These are phyloP conservation scores for Bothrops jararaca DNA, from an alignment of 2,113 vertebrate genomes.

Conservation along the genomic window DNA sequence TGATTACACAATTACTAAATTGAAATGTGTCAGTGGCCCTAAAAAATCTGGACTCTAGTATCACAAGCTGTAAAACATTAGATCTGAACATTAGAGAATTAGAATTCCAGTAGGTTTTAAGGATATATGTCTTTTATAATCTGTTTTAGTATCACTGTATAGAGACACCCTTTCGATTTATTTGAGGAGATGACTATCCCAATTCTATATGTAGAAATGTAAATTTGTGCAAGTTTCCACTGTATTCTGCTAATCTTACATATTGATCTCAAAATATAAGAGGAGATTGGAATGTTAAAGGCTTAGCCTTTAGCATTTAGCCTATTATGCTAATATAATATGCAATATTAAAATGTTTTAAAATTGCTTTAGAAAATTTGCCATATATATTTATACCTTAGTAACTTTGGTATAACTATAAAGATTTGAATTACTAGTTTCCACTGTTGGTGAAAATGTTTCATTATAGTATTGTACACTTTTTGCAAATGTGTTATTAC, in stretches of 20 bases:
- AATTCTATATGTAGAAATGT: background rate
- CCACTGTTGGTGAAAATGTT: background rate
- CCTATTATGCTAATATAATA: background rate
- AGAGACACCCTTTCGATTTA: background rate
- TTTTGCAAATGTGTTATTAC: background rate
- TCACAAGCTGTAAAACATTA: background rate
- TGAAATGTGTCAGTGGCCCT: background rate
- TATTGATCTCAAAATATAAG: background rate
- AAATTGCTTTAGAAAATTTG: background rate
- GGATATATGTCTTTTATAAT: background rate
- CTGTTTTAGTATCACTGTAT: background rate
- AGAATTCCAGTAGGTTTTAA: background rate
- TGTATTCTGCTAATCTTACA: background rate
- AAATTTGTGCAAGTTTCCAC: background rate
- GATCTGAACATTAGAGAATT: background rate
- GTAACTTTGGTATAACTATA: background rate
- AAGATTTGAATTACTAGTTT: background rate
- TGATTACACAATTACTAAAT: background rate
- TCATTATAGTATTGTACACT: background rate
- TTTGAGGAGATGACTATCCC: background rate
- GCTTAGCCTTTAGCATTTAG: background rate
- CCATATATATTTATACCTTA: background rate
- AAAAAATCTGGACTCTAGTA: background rate
- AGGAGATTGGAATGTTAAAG: background rate
- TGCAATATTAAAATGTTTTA: background rate